Base-by-base conservation (phyloP, 2,888 invertebrate species). In the Cephalotes varians region DNA sequence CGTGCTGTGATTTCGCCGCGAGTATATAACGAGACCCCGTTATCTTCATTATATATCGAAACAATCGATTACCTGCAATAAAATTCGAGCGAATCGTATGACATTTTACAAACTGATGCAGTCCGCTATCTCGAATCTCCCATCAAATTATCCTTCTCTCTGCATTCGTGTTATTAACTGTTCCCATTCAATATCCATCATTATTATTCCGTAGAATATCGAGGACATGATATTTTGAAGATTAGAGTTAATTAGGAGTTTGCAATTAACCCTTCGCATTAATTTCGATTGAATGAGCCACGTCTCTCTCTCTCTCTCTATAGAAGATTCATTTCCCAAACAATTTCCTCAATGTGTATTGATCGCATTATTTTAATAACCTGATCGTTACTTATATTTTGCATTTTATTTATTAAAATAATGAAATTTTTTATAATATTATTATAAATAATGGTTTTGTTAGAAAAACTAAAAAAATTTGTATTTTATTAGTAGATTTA, bases 1-100 rank as follows among this genome's bases (percentile, higher is more conserved):
- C 77, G 90, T 88, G 90, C 86, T 90, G 88, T 89, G 91, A 91
- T 90, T 88, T 83, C 51, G 62, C 76, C 88, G 86, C 86, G 86
- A 86, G 81, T 85, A 83, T 87, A 89, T 82, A 83, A 84, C 54
- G 85, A 86, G 87, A 80, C 79, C 77, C 82, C 79, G 77, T 88
- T 87, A 87, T 82, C 85, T 88, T 85, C 88, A 87, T 86, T 91
- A 88, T 91, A 89, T 92, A 91, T 90, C 86, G 85, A 88, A 87
- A 90, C 90, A 89, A 90, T 90, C 91, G 90, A 92, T 91, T 91
- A 89, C 82, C 88, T 90, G 88, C 91, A 91, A 92, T 91, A 92
- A 92, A 90, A 77, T 65, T 87, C 83, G 67, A 84, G 56, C 65
- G 80, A 76, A 80, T 87, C 82, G 81, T 84, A 84, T 64, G 81